A percentile compares a stretch with the other conserved stretches of the same genome.
Evolutionary conservation across 2,113 vertebrate species (phyloP).

Genomic region (Donacobius atricapilla): DNA sequence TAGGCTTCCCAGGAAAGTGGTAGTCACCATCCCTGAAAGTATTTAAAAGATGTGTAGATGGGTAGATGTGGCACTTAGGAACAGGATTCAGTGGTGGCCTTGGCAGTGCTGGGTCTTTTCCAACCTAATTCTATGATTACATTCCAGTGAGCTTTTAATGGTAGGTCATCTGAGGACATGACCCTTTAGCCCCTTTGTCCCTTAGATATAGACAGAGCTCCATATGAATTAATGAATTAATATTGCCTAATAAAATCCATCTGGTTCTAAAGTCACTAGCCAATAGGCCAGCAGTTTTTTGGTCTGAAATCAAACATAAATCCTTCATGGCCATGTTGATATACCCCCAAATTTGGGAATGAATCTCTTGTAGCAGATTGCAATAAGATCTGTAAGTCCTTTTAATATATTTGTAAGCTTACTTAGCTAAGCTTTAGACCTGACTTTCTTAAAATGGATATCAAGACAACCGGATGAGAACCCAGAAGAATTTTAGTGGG

Average conservation of each 20-base stretch:
- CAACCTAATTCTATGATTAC: neutral
- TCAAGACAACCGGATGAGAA: conserved; percentile 24
- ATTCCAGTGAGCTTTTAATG: neutral
- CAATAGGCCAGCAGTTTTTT: neutral
- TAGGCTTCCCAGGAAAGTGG: neutral
- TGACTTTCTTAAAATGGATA: conserved; percentile 27
- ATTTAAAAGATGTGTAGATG: neutral
- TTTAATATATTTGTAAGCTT: neutral
- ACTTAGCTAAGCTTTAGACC: neutral
- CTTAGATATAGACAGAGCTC: neutral
- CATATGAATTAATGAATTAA: neutral
- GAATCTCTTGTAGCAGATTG: neutral
- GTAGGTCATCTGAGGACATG: neutral
- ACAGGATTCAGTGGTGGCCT: neutral
- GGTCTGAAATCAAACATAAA: neutral
- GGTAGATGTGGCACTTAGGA: neutral
- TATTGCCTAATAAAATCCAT: neutral
- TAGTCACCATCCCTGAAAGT: neutral
- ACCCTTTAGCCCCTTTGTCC: neutral
- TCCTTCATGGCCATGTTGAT: neutral
- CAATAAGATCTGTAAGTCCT: neutral
- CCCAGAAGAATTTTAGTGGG: conserved; percentile 25
- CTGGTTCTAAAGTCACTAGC: neutral
- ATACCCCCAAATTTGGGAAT: neutral
- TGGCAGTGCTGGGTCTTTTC: neutral